phyloP scores from a whole-genome alignment of 1,140 invertebrate species.

The Leptinotarsa defecta region DNA sequence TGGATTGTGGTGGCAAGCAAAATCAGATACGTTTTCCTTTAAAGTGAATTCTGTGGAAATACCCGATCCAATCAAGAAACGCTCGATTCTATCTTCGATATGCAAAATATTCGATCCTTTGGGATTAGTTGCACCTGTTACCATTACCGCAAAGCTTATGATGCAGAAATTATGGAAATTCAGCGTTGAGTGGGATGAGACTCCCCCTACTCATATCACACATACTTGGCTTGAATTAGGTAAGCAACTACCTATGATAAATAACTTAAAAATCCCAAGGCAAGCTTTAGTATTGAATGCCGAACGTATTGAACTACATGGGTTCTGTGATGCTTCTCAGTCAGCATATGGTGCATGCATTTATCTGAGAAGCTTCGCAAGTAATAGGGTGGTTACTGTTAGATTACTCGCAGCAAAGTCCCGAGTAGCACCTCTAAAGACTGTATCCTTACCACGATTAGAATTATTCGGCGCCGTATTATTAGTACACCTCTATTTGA shows the following conservation, averaged over 20 bases:
- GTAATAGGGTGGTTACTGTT: background rate
- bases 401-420: constrained; percentile 25
- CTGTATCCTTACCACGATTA: constrained; percentile 22
- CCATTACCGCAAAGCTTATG: constrained; percentile 3
- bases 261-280: constrained; percentile 12
- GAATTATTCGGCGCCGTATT: constrained; percentile 28
- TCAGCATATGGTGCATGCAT: constrained; percentile 24
- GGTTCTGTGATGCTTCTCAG: constrained; percentile 20
- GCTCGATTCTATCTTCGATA: background rate
- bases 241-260: background rate
- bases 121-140: constrained; percentile 21
- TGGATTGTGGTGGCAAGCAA: background rate
- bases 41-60: background rate
- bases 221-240: constrained; percentile 12
- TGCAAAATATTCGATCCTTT: constrained; percentile 9
- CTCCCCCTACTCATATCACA: background rate
- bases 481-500: constrained; percentile 14
- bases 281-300: background rate
- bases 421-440: constrained; percentile 26
- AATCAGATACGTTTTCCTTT: background rate
- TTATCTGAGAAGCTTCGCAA: constrained; percentile 14
- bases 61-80: background rate
- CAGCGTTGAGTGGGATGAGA: constrained; percentile 16
- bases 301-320: constrained; percentile 20
- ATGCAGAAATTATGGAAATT: constrained; percentile 20